Conservation (phyloP, 2,113 vertebrate species). For the Atractosteus spatula region DNA sequence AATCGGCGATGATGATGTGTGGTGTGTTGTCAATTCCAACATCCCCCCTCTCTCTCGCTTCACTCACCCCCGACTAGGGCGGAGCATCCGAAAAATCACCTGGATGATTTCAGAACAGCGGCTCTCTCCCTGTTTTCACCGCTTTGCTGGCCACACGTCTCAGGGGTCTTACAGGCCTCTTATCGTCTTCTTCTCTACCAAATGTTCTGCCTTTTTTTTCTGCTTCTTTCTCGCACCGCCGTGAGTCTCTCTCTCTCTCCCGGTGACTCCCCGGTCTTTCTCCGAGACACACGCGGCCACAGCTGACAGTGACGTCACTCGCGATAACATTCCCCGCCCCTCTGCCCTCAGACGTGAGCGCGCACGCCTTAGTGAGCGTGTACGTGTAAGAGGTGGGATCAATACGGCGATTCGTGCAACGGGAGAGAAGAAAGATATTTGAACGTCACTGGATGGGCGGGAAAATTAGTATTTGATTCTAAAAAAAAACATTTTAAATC, state of each 20-base stretch:
- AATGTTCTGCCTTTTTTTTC: background rate
- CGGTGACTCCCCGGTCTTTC: constrained; percentile 4
- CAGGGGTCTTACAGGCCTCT: background rate
- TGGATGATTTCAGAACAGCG: background rate
- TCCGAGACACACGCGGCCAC: constrained; percentile 2
- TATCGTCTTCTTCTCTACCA: background rate
- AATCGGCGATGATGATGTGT: too few relatives aligned
- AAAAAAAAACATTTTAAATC: too few relatives aligned
- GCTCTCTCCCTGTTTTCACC: too few relatives aligned
- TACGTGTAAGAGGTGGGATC: background rate
- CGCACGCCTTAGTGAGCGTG: background rate
- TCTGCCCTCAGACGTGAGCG: background rate
- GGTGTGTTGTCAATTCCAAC: too few relatives aligned
- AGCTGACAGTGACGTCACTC: constrained; percentile 12
- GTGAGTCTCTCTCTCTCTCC: background rate
- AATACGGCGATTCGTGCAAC: too few relatives aligned
- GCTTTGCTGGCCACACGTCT: background rate
- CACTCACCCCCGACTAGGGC: background rate
- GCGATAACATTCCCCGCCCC: constrained; percentile 2
- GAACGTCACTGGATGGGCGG: too few relatives aligned
- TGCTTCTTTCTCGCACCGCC: background rate
- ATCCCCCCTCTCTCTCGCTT: too few relatives aligned
- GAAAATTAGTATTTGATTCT: too few relatives aligned
- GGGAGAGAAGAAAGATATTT: too few relatives aligned
- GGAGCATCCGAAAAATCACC: constrained; percentile 2